These are phyloP conservation scores for Drosophila pandora DNA, from an alignment of 1,140 invertebrate genomes.

Conservation along the genomic window DNA sequence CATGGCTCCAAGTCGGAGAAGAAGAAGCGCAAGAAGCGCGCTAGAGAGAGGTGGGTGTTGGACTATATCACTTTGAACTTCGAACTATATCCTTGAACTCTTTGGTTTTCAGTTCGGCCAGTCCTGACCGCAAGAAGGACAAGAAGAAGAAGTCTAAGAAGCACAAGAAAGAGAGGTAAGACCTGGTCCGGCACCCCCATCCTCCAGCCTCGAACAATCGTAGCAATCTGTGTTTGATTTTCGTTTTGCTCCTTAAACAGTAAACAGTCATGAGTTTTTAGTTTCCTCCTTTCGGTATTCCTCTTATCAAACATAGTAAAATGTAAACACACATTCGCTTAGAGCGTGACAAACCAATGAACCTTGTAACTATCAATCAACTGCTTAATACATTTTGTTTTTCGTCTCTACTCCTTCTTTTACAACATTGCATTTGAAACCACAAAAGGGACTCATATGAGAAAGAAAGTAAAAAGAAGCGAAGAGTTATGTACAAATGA, in stretches of 20 bases:
- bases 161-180: conserved; percentile 88
- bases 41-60: conserved; percentile 70
- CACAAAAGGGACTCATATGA: conserved; percentile 83
- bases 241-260: conserved; percentile 25
- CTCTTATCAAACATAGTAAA: conserved; percentile 44
- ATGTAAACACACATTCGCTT: conserved; percentile 34
- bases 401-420: conserved; percentile 82
- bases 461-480: conserved; percentile 84
- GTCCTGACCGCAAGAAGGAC: conserved; percentile 87
- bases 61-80: background rate
- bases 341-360: conserved; percentile 47
- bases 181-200: background rate
- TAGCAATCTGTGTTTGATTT: conserved; percentile 61
- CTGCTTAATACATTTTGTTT: conserved; percentile 80
- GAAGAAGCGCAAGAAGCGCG: conserved; percentile 85
- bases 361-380: conserved; percentile 69
- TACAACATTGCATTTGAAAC: conserved; percentile 81
- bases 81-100: background rate
- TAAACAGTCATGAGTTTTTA: conserved; percentile 38
- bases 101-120: conserved; percentile 84
- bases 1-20: conserved; percentile 83
- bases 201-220: conserved; percentile 35
- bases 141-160: conserved; percentile 89
- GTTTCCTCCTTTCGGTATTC: conserved; percentile 18
- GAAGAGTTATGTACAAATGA: conserved; percentile 81